Conservation (phyloP, 2,113 vertebrate genomes). For the Petromus typicus region DNA sequence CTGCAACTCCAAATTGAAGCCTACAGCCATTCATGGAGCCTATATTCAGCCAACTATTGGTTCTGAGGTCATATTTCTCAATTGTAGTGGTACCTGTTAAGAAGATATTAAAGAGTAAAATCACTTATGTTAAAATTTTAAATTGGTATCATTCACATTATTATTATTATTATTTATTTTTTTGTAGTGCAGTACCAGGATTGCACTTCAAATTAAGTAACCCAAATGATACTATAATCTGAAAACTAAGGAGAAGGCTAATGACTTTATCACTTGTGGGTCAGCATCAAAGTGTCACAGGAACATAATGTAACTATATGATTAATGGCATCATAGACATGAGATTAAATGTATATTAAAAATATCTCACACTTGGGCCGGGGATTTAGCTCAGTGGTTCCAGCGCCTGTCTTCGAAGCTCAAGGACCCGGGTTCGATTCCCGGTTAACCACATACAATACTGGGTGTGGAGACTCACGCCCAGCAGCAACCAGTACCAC, state of each 20-base stretch:
- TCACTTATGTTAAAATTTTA: not conserved
- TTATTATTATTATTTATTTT: too few species aligned
- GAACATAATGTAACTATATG: not conserved
- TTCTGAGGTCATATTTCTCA: slow-evolving; percentile 97
- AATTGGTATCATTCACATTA: not conserved
- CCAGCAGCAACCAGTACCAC: too few species aligned
- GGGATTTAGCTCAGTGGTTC: too few species aligned
- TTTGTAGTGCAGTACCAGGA: not conserved
- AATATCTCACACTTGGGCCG: not conserved
- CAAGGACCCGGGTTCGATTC: too few species aligned
- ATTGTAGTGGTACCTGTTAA: slow-evolving; percentile 94
- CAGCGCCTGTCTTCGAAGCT: too few species aligned
- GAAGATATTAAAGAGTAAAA: not conserved
- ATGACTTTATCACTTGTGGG: not conserved
- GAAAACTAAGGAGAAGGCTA: not conserved
- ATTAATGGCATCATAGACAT: not conserved
- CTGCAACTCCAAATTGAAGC: slow-evolving; percentile 97
- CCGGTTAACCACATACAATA: too few species aligned
- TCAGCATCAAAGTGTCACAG: not conserved
- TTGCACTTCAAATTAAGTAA: not conserved
- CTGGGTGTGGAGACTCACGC: too few species aligned
- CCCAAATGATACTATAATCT: not conserved
- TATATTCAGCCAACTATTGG: slow-evolving; percentile 95
- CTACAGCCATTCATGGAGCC: slow-evolving; percentile 95
- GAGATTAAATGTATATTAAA: not conserved